Evolutionary conservation across 1,140 invertebrate species (phyloP).

Genomic region (Sminthurides bifidus): DNA sequence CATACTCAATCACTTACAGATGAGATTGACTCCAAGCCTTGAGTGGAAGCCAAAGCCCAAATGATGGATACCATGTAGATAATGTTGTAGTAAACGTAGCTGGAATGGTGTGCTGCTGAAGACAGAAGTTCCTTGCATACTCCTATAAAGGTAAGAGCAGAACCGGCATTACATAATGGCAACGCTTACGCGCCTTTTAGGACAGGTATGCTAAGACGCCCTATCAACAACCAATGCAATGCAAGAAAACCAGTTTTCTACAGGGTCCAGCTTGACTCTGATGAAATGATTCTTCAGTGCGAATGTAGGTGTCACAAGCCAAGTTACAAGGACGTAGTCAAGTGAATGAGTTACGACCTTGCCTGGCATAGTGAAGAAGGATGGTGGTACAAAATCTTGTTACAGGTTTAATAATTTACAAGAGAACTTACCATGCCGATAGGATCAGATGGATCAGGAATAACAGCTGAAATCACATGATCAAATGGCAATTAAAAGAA

Average conservation of each 20-base stretch:
- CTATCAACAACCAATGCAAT: not conserved
- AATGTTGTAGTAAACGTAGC: constrained; percentile 1
- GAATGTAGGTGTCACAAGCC: too few relatives aligned
- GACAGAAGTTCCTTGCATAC: not conserved
- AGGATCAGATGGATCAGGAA: not conserved
- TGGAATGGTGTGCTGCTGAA: not conserved
- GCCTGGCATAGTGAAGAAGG: too few relatives aligned
- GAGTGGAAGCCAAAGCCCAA: not conserved
- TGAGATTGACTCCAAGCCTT: not conserved
- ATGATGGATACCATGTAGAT: not conserved
- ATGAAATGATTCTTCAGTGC: too few relatives aligned
- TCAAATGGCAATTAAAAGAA: too few relatives aligned
- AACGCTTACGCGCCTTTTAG: not conserved
- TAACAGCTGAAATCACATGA: not conserved
- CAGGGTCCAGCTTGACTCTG: too few relatives aligned
- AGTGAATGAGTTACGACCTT: too few relatives aligned
- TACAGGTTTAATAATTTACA: too few relatives aligned
- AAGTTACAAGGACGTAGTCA: too few relatives aligned
- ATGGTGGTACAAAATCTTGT: too few relatives aligned
- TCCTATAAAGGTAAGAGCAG: not conserved
- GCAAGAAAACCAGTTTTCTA: too few relatives aligned
- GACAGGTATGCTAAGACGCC: not conserved
- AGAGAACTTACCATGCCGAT: constrained; percentile 1
- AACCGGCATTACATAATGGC: not conserved
- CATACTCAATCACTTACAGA: not conserved